Evolutionary conservation across 2,113 vertebrate genomes (phyloP), one percentile per base, ranked within the genome.

Genomic region (Saguinus midas): DNA sequence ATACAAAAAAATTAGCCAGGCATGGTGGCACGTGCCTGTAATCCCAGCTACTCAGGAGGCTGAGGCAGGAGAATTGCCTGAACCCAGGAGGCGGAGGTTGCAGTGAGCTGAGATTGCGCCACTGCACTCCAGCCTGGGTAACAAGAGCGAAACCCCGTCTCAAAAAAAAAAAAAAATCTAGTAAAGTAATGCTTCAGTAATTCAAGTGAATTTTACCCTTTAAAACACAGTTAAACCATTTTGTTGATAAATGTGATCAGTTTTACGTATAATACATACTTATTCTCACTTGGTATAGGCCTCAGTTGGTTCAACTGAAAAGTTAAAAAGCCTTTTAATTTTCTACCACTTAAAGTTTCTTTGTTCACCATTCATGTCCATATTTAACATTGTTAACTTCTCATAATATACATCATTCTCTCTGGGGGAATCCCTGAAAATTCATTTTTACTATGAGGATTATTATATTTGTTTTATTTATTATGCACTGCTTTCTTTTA

Each of bases 301-400:
- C 23, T 75, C 32, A 17, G 32, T 2, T 45, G 50, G 35, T n/a
- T 57, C 40, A 80, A 27, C 11, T 81, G 35, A 95, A 91, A 17
- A 94, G 25, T 66, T 23, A 72, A 73, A 84, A 66, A 48, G 12
- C 1, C 52, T 96, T 97, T 93, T 17, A 18, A 43, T 64, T 76
- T 45, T 73, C 27, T 93, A 72, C 23, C 11, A 72, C n/a, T 72
- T 81, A 52, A 93, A 68, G n/a, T 58, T 64, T 92, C 70, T 87
- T 50, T 92, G 45, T 25, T 90, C 3, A 83, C 32, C 23, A n/a
- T 90, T 91, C 23, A 78, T 73, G 21, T 94, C 58, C 81, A 13
- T 86, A 91, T 68, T 84, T 95, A 91, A 86, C 37, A 91, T 32
- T 40, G 29, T n/a, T 92, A 93, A 92, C 8, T 13, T 75, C 86